Evolutionary conservation across 2,888 invertebrate species (phyloP).

Genomic region (Diarsia rubi): DNA sequence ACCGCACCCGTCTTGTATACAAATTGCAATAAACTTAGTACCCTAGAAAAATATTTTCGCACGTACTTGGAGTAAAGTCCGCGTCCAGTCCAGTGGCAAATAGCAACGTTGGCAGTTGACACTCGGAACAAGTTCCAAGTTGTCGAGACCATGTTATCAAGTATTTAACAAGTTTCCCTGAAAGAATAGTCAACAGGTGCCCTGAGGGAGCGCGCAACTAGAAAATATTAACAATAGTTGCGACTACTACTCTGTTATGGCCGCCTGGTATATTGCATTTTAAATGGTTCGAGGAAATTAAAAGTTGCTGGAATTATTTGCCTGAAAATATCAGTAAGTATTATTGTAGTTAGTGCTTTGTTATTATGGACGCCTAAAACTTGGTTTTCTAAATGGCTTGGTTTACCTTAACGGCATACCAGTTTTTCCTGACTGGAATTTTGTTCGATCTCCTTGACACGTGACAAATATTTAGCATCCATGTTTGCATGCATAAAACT

Average conservation of each 20-base stretch:
- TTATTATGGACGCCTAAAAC: too few species aligned
- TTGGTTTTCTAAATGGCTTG: too few species aligned
- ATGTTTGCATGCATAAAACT: too few species aligned
- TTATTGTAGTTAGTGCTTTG: too few species aligned
- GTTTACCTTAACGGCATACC: too few species aligned
- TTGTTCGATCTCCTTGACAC: too few species aligned
- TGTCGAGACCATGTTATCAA: constrained; percentile 67
- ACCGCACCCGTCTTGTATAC: constrained; percentile 19
- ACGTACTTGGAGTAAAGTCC: constrained; percentile 63
- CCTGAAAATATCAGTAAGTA: too few species aligned
- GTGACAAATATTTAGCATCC: too few species aligned
- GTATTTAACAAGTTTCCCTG: constrained; percentile 75
- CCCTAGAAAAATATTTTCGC: constrained; percentile 42
- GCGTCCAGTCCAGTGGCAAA: constrained; percentile 57
- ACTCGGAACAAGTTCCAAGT: constrained; percentile 63
- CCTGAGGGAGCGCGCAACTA: constrained; percentile 64
- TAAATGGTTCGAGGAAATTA: constrained; percentile 15
- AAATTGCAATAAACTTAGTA: constrained; percentile 56
- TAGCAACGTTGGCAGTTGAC: constrained; percentile 61
- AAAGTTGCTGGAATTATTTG: neutral
- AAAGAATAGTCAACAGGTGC: constrained; percentile 77
- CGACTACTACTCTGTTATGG: constrained; percentile 54
- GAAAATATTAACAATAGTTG: constrained; percentile 70
- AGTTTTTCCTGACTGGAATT: too few species aligned
- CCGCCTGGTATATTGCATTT: constrained; percentile 50